Evolutionary conservation across 1,140 invertebrate species (phyloP).

Genomic region (Trachymyrmex septentrionalis): DNA sequence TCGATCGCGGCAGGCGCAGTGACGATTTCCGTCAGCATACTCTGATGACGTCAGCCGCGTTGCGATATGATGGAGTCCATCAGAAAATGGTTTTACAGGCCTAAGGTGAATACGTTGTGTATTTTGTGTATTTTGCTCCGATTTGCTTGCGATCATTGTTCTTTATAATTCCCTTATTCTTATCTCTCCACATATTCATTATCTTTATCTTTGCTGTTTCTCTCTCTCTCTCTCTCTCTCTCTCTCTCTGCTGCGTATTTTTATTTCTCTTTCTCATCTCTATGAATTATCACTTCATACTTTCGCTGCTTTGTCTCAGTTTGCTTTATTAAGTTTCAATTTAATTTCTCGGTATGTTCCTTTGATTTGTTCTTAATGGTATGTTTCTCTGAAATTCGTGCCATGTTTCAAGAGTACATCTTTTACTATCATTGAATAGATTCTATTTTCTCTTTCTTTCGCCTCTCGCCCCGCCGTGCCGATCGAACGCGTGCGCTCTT

Average conservation of each 20-base stretch:
- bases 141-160: background rate
- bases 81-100: conserved; percentile 96
- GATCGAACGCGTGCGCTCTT: conserved; percentile 70
- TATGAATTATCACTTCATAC: background rate
- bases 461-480: background rate
- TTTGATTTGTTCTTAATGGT: background rate
- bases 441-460: conserved; percentile 18
- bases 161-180: background rate
- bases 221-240: background rate
- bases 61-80: conserved; percentile 92
- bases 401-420: background rate
- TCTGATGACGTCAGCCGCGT: conserved; percentile 69
- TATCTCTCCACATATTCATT: background rate
- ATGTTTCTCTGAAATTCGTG: background rate
- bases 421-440: background rate
- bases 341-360: background rate
- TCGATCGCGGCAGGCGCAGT: conserved; percentile 62
- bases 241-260: background rate
- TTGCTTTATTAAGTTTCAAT: background rate
- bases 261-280: background rate
- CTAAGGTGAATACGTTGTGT: conserved; percentile 90
- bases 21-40: conserved; percentile 65
- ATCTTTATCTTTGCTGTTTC: background rate
- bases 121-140: background rate
- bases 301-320: too few relatives aligned